Conservation (phyloP, 2,113 vertebrate genomes). For the Choloepus hoffmanni region DNA sequence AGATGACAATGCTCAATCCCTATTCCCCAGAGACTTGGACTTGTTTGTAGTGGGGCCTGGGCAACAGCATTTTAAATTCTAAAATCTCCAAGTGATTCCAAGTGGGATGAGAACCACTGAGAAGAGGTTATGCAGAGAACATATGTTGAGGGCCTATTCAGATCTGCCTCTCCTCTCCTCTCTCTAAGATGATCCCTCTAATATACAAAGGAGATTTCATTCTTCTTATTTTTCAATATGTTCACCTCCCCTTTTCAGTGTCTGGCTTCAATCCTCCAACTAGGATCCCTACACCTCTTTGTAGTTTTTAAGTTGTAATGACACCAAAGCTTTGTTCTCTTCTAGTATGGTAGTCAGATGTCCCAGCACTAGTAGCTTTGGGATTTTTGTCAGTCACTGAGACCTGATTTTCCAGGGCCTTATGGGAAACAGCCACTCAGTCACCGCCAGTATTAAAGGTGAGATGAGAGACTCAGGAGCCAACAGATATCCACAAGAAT, state of each 20-base stretch:
- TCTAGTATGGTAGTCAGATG: background rate
- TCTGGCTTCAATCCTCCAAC: background rate
- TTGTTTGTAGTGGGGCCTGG: background rate
- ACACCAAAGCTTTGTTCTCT: background rate
- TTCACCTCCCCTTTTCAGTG: background rate
- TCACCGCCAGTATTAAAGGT: background rate
- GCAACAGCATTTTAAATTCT: conserved; percentile 18
- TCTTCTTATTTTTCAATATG: background rate
- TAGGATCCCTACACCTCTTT: background rate
- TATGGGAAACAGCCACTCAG: background rate
- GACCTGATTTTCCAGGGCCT: background rate
- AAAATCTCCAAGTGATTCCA: background rate
- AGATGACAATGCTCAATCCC: background rate
- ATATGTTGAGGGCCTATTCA: background rate
- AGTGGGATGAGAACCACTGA: background rate
- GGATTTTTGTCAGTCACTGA: background rate
- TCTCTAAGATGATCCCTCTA: background rate
- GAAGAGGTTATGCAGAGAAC: too few relatives aligned
- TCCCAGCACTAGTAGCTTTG: background rate
- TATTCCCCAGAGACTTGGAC: background rate
- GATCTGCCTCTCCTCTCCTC: background rate
- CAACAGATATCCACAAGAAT: background rate
- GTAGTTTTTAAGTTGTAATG: background rate
- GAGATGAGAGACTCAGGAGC: background rate
- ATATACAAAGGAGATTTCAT: background rate